Evolutionary conservation across 2,888 invertebrate genomes (phyloP).

Genomic region (Willowsia nigromaculata): DNA sequence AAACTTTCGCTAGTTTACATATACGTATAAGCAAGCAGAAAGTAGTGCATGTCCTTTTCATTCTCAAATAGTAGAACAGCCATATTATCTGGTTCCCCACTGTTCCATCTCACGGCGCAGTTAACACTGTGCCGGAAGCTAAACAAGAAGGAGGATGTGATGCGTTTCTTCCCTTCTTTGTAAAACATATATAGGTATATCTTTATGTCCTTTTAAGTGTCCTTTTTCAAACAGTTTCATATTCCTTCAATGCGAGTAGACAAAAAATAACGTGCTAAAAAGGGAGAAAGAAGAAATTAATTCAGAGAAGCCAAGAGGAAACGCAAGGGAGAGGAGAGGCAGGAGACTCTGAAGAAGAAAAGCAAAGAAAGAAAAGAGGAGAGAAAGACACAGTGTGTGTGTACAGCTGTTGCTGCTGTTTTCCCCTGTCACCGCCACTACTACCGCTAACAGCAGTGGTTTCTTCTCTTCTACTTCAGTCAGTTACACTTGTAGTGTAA

Average conservation of each 20-base stretch:
- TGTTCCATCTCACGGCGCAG: background rate
- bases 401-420: slow-evolving; percentile 19
- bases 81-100: background rate
- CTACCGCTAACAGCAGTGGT: background rate
- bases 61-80: background rate
- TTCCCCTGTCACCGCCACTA: background rate
- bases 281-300: background rate
- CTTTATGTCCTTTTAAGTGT: background rate
- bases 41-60: background rate
- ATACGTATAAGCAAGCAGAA: background rate
- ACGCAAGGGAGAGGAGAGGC: background rate
- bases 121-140: slow-evolving; percentile 19
- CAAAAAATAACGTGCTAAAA: background rate
- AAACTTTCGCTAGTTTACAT: background rate
- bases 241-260: background rate
- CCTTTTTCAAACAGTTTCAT: background rate
- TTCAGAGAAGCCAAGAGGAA: background rate
- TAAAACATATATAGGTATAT: background rate
- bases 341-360: background rate
- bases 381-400: background rate
- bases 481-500: background rate
- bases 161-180: background rate
- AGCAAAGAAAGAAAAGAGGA: background rate
- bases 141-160: slow-evolving; percentile 1
- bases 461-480: background rate